Base-by-base conservation (phyloP, 2,113 vertebrate genomes). In the Aspidoscelis tigris region DNA sequence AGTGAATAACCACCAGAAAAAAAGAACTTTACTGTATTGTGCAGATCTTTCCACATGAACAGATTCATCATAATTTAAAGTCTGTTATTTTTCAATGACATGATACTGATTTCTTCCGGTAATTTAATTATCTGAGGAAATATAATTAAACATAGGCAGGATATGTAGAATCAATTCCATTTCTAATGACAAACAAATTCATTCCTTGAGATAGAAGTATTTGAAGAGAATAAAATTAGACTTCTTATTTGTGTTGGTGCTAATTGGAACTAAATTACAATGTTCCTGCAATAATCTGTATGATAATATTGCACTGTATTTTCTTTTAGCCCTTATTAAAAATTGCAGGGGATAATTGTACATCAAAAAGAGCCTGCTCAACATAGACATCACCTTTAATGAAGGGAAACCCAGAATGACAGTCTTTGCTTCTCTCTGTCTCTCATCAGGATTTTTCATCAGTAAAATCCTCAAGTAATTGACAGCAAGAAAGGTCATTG, bases 91-190 rank as follows among this genome's bases (percentile, higher is more conserved):
- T 72, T 71, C 33, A 78, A 18, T 26, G 83, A 55, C 14, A 58
- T 39, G 5, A 83, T 47, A 26, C 21, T 76, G n/a, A 72, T 78
- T 84, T 24, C 18, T 78, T 73, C 58, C 41, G 11, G 64, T 20
- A 84, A 84, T 84, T 61, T 78, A 84, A 84, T 72, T 55, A 47
- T 64, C 58, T 39, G 24, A 71, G 41, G 69, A 81, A 78, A 84
- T 47, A 72, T 44, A 84, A 79, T 72, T 84, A 71, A 64, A 22
- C 53, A 64, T 64, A 44, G 53, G 41, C 68, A 78, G 53, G 53
- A 50, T 47, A 78, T 84, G 55, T 11, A 44, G 53, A 72, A 72
- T 78, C 50, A 78, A 61, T 78, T 33, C 68, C n/a, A 58, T 78
- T 71, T 44, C 5, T 73, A 84, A 72, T 22, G 58, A 61, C 58